A percentile compares a stretch with the other conserved stretches of the same genome.
Evolutionary conservation across 1,140 invertebrate species (phyloP).

Genomic region (Trichonephila clavipes): DNA sequence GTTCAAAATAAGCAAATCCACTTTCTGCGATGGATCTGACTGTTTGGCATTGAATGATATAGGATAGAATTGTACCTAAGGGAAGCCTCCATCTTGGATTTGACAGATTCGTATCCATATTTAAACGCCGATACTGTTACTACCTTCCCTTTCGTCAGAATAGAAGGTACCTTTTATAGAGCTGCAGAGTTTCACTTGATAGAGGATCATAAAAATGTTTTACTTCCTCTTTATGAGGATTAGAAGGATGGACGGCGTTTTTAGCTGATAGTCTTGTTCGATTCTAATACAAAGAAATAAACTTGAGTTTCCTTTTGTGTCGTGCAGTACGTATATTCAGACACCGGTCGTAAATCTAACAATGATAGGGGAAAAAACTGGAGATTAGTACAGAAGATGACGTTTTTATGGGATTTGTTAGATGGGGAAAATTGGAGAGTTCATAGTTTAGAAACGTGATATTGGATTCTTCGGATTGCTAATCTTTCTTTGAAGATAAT

Average conservation of each 20-base stretch:
- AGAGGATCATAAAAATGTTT: constrained; percentile 48
- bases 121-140: constrained; percentile 52
- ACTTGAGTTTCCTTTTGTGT: background rate
- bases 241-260: constrained; percentile 8
- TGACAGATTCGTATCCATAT: constrained; percentile 69
- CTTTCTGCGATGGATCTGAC: constrained; percentile 37
- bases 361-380: background rate
- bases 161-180: constrained; percentile 19
- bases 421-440: background rate
- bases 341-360: background rate
- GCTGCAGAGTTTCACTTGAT: background rate
- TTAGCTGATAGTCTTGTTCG: constrained; percentile 23
- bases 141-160: constrained; percentile 4
- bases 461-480: background rate
- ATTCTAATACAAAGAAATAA: background rate
- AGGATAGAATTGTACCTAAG: constrained; percentile 55
- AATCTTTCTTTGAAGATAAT: background rate
- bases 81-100: constrained; percentile 49
- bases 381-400: background rate
- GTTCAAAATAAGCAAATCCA: constrained; percentile 16
- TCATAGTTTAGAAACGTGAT: background rate
- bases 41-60: constrained; percentile 62
- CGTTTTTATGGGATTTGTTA: constrained; percentile 4
- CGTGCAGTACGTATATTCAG: background rate
- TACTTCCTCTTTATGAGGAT: constrained; percentile 52